A percentile compares a stretch with the other conserved stretches of the same genome.
phyloP scores from a whole-genome alignment of 2,797 vertebrate species.

The Meda fulgida region DNA sequence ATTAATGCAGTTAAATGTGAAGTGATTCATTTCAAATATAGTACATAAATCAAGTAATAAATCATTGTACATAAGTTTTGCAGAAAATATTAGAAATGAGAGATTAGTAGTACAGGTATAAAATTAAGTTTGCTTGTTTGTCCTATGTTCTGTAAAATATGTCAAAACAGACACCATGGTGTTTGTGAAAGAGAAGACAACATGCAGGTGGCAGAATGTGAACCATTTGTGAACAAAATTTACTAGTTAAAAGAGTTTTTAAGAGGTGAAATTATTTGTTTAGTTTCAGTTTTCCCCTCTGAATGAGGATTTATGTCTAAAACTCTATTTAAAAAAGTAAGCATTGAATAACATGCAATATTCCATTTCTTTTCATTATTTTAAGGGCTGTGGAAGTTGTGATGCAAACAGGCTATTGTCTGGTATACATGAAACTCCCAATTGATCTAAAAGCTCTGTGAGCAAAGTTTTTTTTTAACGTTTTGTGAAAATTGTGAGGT shows the following conservation, averaged over 20 bases:
- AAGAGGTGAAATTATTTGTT: background rate
- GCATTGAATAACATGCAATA: background rate
- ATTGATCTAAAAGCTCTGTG: background rate
- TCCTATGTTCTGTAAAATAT: background rate
- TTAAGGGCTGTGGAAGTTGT: background rate
- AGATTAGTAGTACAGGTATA: background rate
- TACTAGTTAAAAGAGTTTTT: background rate
- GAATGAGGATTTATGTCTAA: background rate
- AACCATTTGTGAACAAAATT: background rate
- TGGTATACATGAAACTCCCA: background rate
- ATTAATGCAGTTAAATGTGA: background rate
- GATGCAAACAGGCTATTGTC: background rate
- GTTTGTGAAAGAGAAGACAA: background rate
- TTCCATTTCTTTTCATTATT: background rate
- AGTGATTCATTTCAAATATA: background rate
- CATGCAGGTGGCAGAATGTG: background rate
- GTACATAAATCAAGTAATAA: background rate
- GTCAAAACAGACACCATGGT: background rate
- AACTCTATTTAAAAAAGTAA: background rate
- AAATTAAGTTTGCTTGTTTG: background rate
- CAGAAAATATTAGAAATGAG: background rate
- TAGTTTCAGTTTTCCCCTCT: background rate
- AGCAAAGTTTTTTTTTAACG: no score
- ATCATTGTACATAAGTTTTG: background rate
- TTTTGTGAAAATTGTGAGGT: no score